Percentiles rank a stretch among this genome's conserved stretches.
phyloP scores from a whole-genome alignment of 2,113 vertebrate genomes.

The Callipepla squamata region DNA sequence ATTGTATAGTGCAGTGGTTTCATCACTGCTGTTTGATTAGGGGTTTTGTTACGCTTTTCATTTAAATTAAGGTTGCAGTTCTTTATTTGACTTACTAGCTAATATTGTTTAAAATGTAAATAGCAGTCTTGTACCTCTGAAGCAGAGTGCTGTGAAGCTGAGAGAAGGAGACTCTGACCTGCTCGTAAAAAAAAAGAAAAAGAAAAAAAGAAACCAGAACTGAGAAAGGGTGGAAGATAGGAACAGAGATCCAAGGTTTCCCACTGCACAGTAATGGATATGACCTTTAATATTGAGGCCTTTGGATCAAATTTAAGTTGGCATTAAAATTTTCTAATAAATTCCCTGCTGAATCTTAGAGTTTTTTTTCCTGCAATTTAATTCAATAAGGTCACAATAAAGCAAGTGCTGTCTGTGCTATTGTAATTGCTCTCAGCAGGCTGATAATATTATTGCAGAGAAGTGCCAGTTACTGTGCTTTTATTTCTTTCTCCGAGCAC shows the following conservation, averaged over 20 bases:
- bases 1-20: background rate
- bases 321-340: constrained; percentile 74
- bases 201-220: background rate
- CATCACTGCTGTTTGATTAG: background rate
- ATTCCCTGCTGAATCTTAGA: constrained; percentile 67
- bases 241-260: constrained; percentile 50
- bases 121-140: background rate
- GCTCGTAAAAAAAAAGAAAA: background rate
- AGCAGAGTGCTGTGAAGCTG: background rate
- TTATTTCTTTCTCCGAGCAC: constrained; percentile 56
- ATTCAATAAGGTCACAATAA: constrained; percentile 75
- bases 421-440: constrained; percentile 77
- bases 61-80: background rate
- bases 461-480: constrained; percentile 54
- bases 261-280: constrained; percentile 47
- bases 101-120: constrained; percentile 40
- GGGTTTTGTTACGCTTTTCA: background rate
- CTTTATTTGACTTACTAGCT: constrained; percentile 21
- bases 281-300: constrained; percentile 73
- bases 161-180: constrained; percentile 39
- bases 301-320: constrained; percentile 70
- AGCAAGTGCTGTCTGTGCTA: constrained; percentile 63
- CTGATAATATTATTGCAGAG: constrained; percentile 62
- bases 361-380: constrained; percentile 48
- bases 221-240: background rate